Base-by-base conservation (phyloP, 35 echinoderm and acorn worm genomes). In the Lytechinus pictus region DNA sequence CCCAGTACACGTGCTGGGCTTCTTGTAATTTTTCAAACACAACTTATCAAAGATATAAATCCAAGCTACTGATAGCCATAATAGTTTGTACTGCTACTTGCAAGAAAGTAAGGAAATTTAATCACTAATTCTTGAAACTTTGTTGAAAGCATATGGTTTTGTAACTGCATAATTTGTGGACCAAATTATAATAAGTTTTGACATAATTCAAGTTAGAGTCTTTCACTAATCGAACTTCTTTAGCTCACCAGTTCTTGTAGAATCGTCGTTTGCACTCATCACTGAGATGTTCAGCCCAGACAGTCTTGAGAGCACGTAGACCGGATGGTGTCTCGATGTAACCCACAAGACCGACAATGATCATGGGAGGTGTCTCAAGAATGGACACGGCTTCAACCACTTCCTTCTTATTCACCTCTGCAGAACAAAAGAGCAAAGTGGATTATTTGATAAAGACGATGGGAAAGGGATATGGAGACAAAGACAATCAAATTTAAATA, bases 181-280 rank as follows among this genome's bases (percentile, higher is more conserved):
- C 33, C 33, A 44, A 44, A 44, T 44, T 44, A 44, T 44, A 44
- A 44, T 44, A 44, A 44, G 33, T 44, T 44, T 44, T 44, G 33
- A 44, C 33, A 44, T 44, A 44, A 44, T 44, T 44, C 33, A 44
- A 1, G 33, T 44, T 44, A 44, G 33, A 44, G 33, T 44, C 33
- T 44, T 44, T 44, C 0, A 1, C 33, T 44, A 44, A 44, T 44
- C 33, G 2, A 44, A 44, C 87, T 12, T 14, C 87, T 6, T 89
- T 12, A 94, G 21, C 94, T 97, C 97, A 99, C 98, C 98, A 99
- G 96, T 99, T 99, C 94, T 98, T 99, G 98, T 99, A 99, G 95
- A 98, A 99, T 86, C 98, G 98, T 52, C 98, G 96, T 57, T 97
- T 99, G 94, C 97, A 97, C 86, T 99, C 98, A 92, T 99, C 97